Evolutionary conservation across 2,888 invertebrate genomes (phyloP), one percentile per base, ranked within the genome.

Genomic region (Pandemis heparana): DNA sequence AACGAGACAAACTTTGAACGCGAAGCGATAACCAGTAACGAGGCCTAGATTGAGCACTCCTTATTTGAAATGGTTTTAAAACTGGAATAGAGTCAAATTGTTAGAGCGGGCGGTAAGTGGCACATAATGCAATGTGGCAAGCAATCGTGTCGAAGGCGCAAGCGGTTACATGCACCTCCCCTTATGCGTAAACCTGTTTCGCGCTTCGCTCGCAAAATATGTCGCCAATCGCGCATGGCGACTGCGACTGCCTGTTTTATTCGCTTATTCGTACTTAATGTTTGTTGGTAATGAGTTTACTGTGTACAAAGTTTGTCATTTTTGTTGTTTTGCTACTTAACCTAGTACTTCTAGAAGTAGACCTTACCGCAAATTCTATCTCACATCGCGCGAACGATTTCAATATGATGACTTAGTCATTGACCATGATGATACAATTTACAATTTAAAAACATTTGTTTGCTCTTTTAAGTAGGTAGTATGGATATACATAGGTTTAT

Each of bases 191-290:
- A 93, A 93, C 92, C 91, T 84, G 93, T 93, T 92, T 82, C 79
- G 85, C 88, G 87, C 88, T 88, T 89, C 87, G 87, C 85, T 82
- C 85, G 87, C 88, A 87, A 91, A 90, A 91, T 91, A 89, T 91
- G 92, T 90, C 89, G 90, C 87, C 85, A 85, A 84, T 85, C 88
- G 89, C 89, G 89, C 89, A 89, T 91, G 90, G 89, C 85, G 79
- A 85, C 86, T 83, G 84, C 88, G 86, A 83, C 74, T 38, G 74
- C 53, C 64, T 70, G 74, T 74, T 74, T 74, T 74, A 70, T 74
- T 73, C 73, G 68, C 73, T 63, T 73, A 73, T 73, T 69, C 73
- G 68, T 48, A n/a, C n/a, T n/a, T n/a, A 74, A 70, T 74, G 70
- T 74, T 70, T 70, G 74, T 65, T 65, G 64, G 64, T 74, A 74